phyloP scores from a whole-genome alignment of 2,888 invertebrate genomes.

The Apodemia mormo region DNA sequence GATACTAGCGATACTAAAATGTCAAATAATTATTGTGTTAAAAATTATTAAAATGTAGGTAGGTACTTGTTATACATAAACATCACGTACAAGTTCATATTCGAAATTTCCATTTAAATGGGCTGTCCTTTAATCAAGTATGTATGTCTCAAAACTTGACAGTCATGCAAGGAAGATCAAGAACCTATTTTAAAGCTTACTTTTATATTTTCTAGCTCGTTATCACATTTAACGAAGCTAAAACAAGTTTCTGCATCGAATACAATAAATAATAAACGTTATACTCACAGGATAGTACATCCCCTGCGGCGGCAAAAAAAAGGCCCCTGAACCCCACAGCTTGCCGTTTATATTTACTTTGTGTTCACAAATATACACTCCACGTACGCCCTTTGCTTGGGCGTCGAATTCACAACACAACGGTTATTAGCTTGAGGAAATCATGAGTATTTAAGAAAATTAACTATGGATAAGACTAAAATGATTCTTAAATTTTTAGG shows the following conservation, averaged over 20 bases:
- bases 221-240: background rate
- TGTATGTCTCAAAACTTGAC: background rate
- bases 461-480: constrained; percentile 49
- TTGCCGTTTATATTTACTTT: constrained; percentile 90
- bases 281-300: constrained; percentile 97
- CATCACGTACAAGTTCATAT: background rate
- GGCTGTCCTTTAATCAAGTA: background rate
- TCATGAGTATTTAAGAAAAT: constrained; percentile 71
- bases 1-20: background rate
- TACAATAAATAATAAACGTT: constrained; percentile 30
- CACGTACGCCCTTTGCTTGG: constrained; percentile 69
- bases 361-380: constrained; percentile 81
- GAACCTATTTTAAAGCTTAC: background rate
- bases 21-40: background rate
- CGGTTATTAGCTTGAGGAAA: constrained; percentile 74
- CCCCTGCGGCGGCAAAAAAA: constrained; percentile 97
- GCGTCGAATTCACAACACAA: constrained; percentile 75
- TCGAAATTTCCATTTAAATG: background rate
- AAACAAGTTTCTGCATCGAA: constrained; percentile 18
- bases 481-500: constrained; percentile 68
- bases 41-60: background rate
- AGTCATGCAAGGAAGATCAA: background rate
- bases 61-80: background rate
- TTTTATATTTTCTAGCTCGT: background rate
- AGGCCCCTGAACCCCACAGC: constrained; percentile 98